Evolutionary conservation across 1,140 invertebrate species (phyloP).

Genomic region (Anastrepha ludens): DNA sequence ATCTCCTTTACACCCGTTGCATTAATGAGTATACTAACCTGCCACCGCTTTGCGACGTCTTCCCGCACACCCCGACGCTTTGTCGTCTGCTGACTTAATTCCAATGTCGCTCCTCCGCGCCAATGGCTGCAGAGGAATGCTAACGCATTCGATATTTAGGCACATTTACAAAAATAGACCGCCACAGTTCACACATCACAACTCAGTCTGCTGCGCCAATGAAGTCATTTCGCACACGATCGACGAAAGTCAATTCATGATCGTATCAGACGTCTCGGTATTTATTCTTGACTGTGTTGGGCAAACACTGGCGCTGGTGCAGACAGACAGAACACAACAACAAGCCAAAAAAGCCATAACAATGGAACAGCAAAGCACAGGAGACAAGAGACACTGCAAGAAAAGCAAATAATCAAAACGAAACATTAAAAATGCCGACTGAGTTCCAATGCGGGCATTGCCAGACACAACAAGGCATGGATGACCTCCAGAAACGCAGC

Average conservation of each 20-base stretch:
- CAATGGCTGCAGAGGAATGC: background rate
- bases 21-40: background rate
- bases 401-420: background rate
- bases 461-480: background rate
- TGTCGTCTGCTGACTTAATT: constrained; percentile 28
- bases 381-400: background rate
- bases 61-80: background rate
- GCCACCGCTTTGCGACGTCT: background rate
- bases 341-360: background rate
- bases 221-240: constrained; percentile 14
- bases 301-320: background rate
- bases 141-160: background rate
- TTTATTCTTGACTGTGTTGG: background rate
- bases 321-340: background rate
- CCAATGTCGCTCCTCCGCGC: background rate
- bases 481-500: no score
- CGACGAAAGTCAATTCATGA: constrained; percentile 11
- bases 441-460: constrained; percentile 41
- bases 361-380: background rate
- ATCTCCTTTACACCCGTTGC: background rate
- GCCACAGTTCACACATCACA: background rate
- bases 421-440: constrained; percentile 19
- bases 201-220: background rate
- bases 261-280: background rate
- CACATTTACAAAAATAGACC: background rate